Conservation (phyloP, 2,888 invertebrate species). For the Campoplex capitator region DNA sequence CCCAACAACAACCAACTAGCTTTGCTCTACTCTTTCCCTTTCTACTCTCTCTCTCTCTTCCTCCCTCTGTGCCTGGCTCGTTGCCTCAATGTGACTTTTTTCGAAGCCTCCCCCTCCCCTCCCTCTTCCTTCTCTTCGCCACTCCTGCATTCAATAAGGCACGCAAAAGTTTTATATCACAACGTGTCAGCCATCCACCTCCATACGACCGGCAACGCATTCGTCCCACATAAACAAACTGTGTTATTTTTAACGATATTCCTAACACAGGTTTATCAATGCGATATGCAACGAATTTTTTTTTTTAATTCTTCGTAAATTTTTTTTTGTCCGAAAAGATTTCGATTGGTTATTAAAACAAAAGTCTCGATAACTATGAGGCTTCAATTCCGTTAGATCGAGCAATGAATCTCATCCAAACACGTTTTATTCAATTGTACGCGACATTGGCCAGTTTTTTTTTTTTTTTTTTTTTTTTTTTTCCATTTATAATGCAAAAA, state of each 20-base stretch:
- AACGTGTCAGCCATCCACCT: constrained; percentile 1
- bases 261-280: neutral
- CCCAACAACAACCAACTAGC: constrained; percentile 72
- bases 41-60: constrained; percentile 62
- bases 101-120: neutral
- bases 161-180: constrained; percentile 1
- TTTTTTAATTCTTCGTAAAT: neutral
- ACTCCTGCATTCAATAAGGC: constrained; percentile 19
- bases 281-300: neutral
- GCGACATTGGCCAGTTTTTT: neutral
- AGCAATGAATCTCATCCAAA: no score
- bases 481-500: neutral
- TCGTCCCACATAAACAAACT: constrained; percentile 15
- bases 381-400: neutral
- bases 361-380: neutral
- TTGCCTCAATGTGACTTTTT: constrained; percentile 58
- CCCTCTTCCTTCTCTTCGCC: neutral
- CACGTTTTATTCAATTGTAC: neutral
- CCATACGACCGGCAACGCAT: neutral
- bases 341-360: neutral
- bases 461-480: neutral
- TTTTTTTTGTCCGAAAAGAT: neutral
- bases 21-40: constrained; percentile 66
- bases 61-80: constrained; percentile 49
- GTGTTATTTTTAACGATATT: neutral